These are phyloP conservation scores for Pissodes strobi DNA, from an alignment of 1,140 invertebrate species.

Conservation along the genomic window DNA sequence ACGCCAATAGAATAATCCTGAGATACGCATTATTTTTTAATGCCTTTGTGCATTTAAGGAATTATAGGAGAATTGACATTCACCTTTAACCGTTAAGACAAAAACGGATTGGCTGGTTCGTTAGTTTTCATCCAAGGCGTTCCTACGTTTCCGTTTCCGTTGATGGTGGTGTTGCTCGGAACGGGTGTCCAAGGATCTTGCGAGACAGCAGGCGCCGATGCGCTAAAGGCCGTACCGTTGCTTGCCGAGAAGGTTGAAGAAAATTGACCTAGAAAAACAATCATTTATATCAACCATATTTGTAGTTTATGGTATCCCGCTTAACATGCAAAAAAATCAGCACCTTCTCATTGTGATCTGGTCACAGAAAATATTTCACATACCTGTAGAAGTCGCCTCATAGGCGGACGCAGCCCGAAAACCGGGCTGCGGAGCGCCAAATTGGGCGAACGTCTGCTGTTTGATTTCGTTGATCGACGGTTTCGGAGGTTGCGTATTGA, in stretches of 20 bases:
- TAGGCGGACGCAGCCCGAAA: conserved; percentile 9
- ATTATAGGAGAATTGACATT: neutral
- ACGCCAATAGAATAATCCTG: too few relatives aligned
- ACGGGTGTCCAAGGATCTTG: conserved; percentile 53
- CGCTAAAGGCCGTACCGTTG: conserved; percentile 24
- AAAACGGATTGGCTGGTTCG: conserved; percentile 53
- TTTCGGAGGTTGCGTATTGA: conserved; percentile 52
- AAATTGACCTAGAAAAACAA: conserved; percentile 9
- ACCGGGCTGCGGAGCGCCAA: conserved; percentile 7
- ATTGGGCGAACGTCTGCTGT: conserved; percentile 57
- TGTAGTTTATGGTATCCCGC: too few relatives aligned
- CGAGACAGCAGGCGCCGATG: neutral
- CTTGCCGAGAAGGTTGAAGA: neutral
- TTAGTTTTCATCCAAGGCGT: conserved; percentile 48
- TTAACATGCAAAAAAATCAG: too few relatives aligned
- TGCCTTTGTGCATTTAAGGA: neutral
- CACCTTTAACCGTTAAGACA: conserved; percentile 47
- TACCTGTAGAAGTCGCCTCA: conserved; percentile 1
- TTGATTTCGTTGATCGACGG: conserved; percentile 63
- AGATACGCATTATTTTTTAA: too few relatives aligned
- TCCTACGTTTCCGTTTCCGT: conserved; percentile 25
- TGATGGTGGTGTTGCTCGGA: conserved; percentile 28
- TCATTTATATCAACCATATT: too few relatives aligned
- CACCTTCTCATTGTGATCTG: too few relatives aligned
- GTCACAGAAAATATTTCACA: neutral